phyloP scores from a whole-genome alignment of 2,888 invertebrate genomes.

The Hirudinaria manillensis region DNA sequence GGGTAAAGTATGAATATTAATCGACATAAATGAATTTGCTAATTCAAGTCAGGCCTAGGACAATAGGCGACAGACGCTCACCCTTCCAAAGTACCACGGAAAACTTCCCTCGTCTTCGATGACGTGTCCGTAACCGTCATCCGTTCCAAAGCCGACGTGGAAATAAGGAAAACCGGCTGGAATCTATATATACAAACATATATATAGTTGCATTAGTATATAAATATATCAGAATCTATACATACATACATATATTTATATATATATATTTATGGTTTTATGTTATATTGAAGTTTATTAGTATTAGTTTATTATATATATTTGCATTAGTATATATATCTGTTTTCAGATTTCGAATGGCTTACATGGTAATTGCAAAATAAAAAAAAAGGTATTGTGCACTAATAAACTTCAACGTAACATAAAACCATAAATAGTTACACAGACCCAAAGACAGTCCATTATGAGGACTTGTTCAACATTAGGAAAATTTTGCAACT shows the following conservation, averaged over 20 bases:
- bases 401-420: no score
- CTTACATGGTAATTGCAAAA: no score
- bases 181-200: slow-evolving; percentile 53
- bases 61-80: slow-evolving; percentile 49
- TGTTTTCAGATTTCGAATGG: no score
- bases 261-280: no score
- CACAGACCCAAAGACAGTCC: no score
- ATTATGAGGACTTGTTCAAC: no score
- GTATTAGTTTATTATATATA: no score
- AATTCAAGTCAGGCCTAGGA: neutral
- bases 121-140: slow-evolving; percentile 85
- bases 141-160: slow-evolving; percentile 83
- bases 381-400: no score
- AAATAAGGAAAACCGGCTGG: slow-evolving; percentile 93
- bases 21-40: neutral
- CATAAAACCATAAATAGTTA: no score
- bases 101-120: slow-evolving; percentile 86
- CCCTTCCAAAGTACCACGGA: slow-evolving; percentile 82
- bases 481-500: no score
- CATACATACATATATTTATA: neutral
- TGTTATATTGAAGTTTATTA: no score
- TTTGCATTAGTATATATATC: no score
- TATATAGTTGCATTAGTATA: neutral
- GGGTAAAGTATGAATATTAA: neutral
- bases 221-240: neutral